phyloP scores from a whole-genome alignment of 2,797 vertebrate species.

The Lophotriccus pileatus region DNA sequence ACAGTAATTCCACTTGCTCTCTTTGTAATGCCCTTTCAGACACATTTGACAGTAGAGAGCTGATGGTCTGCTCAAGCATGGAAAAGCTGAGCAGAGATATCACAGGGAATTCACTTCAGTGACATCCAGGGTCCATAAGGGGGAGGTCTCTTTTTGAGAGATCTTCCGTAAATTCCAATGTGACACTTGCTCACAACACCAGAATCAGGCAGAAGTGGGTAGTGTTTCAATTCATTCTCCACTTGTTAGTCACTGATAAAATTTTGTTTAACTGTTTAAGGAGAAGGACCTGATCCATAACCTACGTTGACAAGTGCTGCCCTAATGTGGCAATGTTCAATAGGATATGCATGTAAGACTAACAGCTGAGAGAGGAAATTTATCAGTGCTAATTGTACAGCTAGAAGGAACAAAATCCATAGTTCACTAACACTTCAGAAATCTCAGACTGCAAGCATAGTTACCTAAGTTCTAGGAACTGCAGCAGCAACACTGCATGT shows the following conservation, averaged over 20 bases:
- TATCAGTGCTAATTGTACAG: neutral
- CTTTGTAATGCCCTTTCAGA: neutral
- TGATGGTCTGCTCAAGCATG: neutral
- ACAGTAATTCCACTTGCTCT: neutral
- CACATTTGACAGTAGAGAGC: neutral
- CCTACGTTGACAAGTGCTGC: neutral
- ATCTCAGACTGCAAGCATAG: neutral
- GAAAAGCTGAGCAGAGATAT: neutral
- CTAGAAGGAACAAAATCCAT: neutral
- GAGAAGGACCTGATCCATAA: neutral
- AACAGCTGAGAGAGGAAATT: neutral
- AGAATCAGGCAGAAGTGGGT: neutral
- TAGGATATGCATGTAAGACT: accelerated
- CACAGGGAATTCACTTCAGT: neutral
- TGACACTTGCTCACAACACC: accelerated
- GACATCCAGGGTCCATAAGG: neutral
- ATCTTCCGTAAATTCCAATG: neutral
- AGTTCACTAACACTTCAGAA: neutral
- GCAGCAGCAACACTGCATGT: neutral
- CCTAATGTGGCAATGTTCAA: neutral
- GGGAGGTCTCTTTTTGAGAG: neutral
- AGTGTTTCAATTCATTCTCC: neutral
- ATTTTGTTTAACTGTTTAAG: neutral
- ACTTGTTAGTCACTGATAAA: neutral
- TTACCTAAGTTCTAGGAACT: neutral